A percentile compares a stretch with the other conserved stretches of the same genome.
phyloP scores from a whole-genome alignment of 1,140 invertebrate species.

The Brachionus manjavacas region DNA sequence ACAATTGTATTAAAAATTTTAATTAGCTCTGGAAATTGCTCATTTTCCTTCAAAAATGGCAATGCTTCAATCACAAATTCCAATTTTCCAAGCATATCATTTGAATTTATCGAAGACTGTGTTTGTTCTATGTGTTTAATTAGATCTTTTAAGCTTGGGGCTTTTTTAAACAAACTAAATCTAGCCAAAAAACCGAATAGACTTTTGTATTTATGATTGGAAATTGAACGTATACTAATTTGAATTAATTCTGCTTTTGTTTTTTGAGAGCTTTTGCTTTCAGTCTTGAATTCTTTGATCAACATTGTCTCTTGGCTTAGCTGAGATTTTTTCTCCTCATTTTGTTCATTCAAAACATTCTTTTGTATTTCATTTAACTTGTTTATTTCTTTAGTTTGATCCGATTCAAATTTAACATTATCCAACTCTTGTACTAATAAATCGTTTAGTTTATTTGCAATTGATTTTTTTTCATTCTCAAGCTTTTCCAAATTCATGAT shows the following conservation, averaged over 20 bases:
- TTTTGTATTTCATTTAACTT: neutral
- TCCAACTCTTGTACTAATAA: neutral
- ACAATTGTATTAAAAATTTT: neutral
- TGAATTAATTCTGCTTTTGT: neutral
- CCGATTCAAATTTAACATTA: neutral
- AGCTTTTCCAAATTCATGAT: neutral
- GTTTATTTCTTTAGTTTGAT: neutral
- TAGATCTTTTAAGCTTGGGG: neutral
- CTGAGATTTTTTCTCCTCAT: neutral
- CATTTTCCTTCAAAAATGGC: neutral
- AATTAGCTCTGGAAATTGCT: neutral
- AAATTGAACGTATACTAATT: neutral
- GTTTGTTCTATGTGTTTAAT: neutral
- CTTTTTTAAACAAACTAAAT: neutral
- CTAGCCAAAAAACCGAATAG: neutral
- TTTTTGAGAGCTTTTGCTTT: neutral
- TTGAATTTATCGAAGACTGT: neutral
- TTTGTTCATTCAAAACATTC: neutral
- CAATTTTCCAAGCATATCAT: neutral
- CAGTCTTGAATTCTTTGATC: neutral
- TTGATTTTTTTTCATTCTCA: neutral
- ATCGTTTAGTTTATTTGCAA: neutral
- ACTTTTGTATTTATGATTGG: neutral
- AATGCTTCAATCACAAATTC: neutral
- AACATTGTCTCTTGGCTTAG: neutral